Conservation (phyloP, 2,113 vertebrate species). For the Upupa epops region DNA sequence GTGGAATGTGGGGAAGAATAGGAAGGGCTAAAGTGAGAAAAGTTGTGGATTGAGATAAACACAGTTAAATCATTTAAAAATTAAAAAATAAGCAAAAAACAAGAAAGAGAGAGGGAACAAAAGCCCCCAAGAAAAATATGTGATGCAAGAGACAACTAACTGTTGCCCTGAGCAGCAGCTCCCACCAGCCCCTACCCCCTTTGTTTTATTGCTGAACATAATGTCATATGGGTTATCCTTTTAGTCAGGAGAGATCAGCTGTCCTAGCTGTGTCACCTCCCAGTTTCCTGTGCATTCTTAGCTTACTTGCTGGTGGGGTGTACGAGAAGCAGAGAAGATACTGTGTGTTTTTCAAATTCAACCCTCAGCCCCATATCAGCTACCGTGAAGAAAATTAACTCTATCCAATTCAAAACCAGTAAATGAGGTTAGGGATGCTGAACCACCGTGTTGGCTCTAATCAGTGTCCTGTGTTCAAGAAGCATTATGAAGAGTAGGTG, state of each 20-base stretch:
- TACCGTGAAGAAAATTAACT: neutral
- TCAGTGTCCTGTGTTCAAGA: neutral
- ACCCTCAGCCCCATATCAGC: neutral
- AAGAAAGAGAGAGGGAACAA: neutral
- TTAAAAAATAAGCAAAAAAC: neutral
- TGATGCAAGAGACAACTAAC: neutral
- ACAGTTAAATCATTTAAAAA: neutral
- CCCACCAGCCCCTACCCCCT: neutral
- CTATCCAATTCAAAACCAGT: neutral
- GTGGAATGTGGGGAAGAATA: fast-evolving
- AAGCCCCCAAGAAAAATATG: neutral
- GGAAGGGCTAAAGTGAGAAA: neutral
- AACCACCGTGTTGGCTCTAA: neutral
- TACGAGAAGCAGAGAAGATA: neutral
- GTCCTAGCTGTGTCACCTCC: neutral
- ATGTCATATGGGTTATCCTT: neutral
- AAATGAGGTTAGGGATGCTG: neutral
- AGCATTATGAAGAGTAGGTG: too few relatives aligned
- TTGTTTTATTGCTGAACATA: neutral
- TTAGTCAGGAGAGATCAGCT: neutral
- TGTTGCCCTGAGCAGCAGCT: neutral
- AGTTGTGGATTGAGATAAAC: neutral
- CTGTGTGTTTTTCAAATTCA: neutral
- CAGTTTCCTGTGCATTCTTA: neutral
- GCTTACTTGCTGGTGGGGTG: fast-evolving